Evolutionary conservation across 2,797 vertebrate genomes (phyloP).

Genomic region (Capromys pilorides): DNA sequence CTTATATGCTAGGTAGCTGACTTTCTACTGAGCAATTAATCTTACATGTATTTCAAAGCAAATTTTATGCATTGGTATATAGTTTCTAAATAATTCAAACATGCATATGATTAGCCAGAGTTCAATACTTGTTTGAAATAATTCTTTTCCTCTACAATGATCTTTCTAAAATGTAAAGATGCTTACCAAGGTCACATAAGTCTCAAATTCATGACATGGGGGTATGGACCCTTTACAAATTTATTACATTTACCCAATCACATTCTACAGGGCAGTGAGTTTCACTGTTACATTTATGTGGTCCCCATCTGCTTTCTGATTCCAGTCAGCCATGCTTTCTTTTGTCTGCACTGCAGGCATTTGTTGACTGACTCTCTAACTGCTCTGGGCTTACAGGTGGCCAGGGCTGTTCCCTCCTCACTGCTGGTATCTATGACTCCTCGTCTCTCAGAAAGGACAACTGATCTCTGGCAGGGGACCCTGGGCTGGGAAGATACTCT

Average conservation of each 20-base stretch:
- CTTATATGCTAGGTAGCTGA: background rate
- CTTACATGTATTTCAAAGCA: background rate
- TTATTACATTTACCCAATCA: background rate
- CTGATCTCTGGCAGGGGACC: background rate
- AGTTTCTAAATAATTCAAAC: background rate
- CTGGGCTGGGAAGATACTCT: background rate
- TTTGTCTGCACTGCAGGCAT: fast-evolving
- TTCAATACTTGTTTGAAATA: background rate
- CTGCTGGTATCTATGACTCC: background rate
- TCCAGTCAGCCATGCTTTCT: background rate
- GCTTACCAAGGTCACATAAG: background rate
- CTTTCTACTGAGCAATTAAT: background rate
- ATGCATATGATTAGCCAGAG: background rate
- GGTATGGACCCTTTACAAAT: background rate
- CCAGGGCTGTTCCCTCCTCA: background rate
- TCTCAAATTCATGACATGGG: background rate
- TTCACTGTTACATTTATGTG: background rate
- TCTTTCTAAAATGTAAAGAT: slow-evolving; percentile 41
- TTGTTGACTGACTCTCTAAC: background rate
- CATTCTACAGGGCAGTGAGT: background rate
- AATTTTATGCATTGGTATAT: background rate
- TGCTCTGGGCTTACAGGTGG: background rate
- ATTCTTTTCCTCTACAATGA: background rate
- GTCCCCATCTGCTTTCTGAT: background rate
- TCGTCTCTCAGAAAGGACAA: background rate